A percentile compares a stretch with the other conserved stretches of the same genome.
phyloP scores from a whole-genome alignment of 1,140 invertebrate species.

The Macrocentrus cingulum region DNA sequence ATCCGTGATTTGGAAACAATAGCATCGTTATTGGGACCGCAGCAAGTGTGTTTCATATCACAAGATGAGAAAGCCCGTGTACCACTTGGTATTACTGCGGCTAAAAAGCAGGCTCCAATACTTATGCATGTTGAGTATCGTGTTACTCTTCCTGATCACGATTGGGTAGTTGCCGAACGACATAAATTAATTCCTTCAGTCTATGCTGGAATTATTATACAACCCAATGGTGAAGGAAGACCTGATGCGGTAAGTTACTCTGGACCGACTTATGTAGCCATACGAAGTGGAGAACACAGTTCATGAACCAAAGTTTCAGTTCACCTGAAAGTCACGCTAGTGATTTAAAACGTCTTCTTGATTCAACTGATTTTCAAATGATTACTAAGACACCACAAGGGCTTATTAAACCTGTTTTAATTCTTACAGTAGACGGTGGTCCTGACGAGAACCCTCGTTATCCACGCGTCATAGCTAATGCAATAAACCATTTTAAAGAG shows the following conservation, averaged over 20 bases:
- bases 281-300: conserved; percentile 45
- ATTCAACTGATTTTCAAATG: conserved; percentile 32
- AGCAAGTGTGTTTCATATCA: conserved; percentile 1
- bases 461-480: conserved; percentile 43
- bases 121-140: conserved; percentile 50
- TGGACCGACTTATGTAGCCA: conserved; percentile 52
- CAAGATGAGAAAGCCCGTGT: conserved; percentile 54
- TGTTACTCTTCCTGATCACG: conserved; percentile 52
- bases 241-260: conserved; percentile 40
- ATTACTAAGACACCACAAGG: conserved; percentile 32
- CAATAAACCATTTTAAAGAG: conserved; percentile 44
- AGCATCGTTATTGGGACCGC: neutral
- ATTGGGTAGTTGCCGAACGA: conserved; percentile 48
- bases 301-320: conserved; percentile 40
- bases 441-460: conserved; percentile 56
- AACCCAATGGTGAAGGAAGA: conserved; percentile 36
- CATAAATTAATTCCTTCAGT: conserved; percentile 48
- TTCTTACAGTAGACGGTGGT: conserved; percentile 48
- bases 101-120: conserved; percentile 44
- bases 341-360: conserved; percentile 34
- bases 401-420: conserved; percentile 46
- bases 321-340: conserved; percentile 42
- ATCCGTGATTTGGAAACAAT: conserved; percentile 9
- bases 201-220: conserved; percentile 39
- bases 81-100: conserved; percentile 49